Base-by-base conservation (phyloP, 2,888 invertebrate species). In the Argynnis bischoffii region DNA sequence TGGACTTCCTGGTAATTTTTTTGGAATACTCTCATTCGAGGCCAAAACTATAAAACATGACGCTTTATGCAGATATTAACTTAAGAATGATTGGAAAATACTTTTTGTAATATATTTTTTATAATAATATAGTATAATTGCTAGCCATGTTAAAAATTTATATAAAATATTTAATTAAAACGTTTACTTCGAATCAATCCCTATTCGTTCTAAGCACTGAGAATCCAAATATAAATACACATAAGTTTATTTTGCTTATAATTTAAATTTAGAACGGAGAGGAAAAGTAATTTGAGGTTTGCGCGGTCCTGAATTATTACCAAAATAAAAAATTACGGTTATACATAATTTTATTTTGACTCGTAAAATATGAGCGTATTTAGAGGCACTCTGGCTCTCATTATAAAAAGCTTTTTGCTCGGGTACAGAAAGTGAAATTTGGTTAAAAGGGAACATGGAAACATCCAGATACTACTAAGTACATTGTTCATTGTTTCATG, bases 391-490 rank as follows among this genome's bases (percentile, higher is more conserved):
- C 64, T 18, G 57, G 13, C 64, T 59, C 54, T 65, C 65, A 65
- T 65, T 59, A 65, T 65, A 65, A 65, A 65, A 65, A 65, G 65
- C 65, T 65, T 65, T 65, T 57, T 70, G 66, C 55, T 63, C 41
- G 21, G 13, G 15, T 55, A 55, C 57, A 55, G 35, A 63, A 69
- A 72, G 61, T 70, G 70, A 70, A 70, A 70, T 70, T 61, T 72
- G 69, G 63, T 68, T 53, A 66, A 50, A 68, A 65, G 67, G 41
- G 63, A 61, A 63, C 68, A 66, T 51, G 61, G 41, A 48, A 50
- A 61, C 61, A 61, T 50, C 61, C 72, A 69, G 68, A 69, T 69
- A 66, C 68, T 66, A 70, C 66, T 69, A 51, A 51, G 50, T n/a
- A 51, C 15, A 16, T 51, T 16, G 50, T 51, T 51, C n/a, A 16